These are phyloP conservation scores for Forbesichthys agassizii DNA, from an alignment of 2,113 vertebrate genomes.

Conservation along the genomic window DNA sequence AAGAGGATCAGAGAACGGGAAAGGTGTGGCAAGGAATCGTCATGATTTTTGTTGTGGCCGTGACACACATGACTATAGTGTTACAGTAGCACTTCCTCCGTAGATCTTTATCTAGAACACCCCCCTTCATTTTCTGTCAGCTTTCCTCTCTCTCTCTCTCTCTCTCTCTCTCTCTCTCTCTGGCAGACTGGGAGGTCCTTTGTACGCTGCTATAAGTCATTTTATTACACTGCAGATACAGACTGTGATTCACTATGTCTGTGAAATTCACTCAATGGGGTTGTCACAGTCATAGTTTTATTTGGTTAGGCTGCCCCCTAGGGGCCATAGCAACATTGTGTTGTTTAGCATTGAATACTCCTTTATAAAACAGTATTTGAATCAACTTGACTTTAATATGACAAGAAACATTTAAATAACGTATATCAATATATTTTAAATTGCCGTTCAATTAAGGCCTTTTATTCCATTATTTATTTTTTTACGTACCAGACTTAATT, in stretches of 20 bases:
- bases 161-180: constrained; percentile 21
- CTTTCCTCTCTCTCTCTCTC: constrained; percentile 36
- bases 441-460: too few relatives aligned
- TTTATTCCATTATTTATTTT: too few relatives aligned
- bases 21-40: constrained; percentile 33
- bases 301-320: constrained; percentile 59
- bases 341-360: background rate
- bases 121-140: constrained; percentile 36
- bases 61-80: background rate
- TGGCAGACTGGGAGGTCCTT: constrained; percentile 43
- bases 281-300: constrained; percentile 20
- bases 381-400: background rate
- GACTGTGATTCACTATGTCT: constrained; percentile 40
- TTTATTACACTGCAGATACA: constrained; percentile 52
- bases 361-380: background rate
- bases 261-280: constrained; percentile 40
- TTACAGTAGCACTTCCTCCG: constrained; percentile 24
- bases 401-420: too few relatives aligned
- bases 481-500: too few relatives aligned
- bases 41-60: background rate
- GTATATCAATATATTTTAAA: too few relatives aligned
- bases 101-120: constrained; percentile 38
- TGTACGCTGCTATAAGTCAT: constrained; percentile 40
- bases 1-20: too few relatives aligned
- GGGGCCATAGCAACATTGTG: constrained; percentile 36